Percentiles rank a stretch among this genome's conserved stretches.
phyloP scores from a whole-genome alignment of 2,797 vertebrate genomes.

The Vespertilio murinus region DNA sequence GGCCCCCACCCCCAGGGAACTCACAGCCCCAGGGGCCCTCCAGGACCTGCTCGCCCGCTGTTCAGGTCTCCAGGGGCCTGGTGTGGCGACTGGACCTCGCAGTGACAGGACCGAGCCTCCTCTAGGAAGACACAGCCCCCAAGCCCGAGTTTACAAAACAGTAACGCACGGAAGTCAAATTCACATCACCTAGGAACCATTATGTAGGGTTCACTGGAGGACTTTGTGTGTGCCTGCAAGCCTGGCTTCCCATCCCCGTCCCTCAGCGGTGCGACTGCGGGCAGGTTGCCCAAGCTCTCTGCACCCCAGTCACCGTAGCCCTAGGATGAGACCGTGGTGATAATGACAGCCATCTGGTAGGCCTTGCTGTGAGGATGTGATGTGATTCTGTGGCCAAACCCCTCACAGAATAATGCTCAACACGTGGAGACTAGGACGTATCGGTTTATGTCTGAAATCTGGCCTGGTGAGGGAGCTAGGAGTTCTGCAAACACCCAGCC shows the following conservation, averaged over 20 bases:
- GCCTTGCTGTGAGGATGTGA: neutral
- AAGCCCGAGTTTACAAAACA: neutral
- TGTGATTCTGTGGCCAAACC: neutral
- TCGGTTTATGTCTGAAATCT: fast-evolving
- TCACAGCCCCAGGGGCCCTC: fast-evolving
- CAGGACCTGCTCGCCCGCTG: neutral
- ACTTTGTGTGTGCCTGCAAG: neutral
- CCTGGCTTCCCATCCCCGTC: neutral
- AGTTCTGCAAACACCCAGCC: neutral
- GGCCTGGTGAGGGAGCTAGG: neutral
- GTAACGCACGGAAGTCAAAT: too few species aligned
- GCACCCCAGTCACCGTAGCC: neutral
- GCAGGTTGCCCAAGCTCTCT: neutral
- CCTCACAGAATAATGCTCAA: fast-evolving
- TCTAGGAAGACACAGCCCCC: neutral
- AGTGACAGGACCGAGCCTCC: neutral
- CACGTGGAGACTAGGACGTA: neutral
- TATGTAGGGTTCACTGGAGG: neutral
- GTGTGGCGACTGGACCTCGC: fast-evolving
- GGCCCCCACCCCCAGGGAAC: neutral
- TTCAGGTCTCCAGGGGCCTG: neutral
- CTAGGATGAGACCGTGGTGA: neutral
- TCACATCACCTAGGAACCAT: neutral
- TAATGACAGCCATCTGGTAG: neutral
- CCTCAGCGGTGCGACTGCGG: neutral